phyloP scores from a whole-genome alignment of 2,797 vertebrate species.

The Phoebastria nigripes region DNA sequence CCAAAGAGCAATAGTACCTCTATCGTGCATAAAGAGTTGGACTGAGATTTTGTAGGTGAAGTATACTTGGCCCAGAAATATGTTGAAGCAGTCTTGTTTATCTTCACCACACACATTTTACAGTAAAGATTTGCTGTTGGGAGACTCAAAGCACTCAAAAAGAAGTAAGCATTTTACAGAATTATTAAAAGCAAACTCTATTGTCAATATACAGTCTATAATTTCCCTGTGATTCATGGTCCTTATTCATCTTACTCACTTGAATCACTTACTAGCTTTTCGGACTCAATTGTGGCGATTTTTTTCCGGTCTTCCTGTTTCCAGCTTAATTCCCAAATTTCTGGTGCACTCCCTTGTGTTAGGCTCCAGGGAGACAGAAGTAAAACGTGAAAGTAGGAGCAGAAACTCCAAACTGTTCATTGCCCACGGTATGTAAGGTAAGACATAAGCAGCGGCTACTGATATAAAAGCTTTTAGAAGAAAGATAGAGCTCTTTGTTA shows the following conservation, averaged over 20 bases:
- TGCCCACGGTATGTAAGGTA: neutral
- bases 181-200: neutral
- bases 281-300: fast-evolving
- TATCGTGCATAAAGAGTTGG: neutral
- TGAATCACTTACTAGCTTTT: neutral
- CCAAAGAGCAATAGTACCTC: neutral
- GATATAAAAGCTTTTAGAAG: neutral
- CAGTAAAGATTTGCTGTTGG: neutral
- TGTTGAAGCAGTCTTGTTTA: neutral
- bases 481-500: neutral
- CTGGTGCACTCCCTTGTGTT: neutral
- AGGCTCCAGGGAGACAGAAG: neutral
- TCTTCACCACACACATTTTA: neutral
- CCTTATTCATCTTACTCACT: neutral
- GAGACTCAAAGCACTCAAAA: neutral
- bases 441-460: neutral
- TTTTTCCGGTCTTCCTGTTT: neutral
- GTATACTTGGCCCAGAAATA: neutral
- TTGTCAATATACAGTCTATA: neutral
- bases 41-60: neutral
- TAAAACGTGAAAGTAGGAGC: neutral
- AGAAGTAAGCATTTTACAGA: neutral
- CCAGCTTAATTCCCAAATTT: neutral
- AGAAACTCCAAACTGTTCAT: neutral
- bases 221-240: neutral